Evolutionary conservation across 2,888 invertebrate species (phyloP).

Genomic region (Epinotia brunnichana): DNA sequence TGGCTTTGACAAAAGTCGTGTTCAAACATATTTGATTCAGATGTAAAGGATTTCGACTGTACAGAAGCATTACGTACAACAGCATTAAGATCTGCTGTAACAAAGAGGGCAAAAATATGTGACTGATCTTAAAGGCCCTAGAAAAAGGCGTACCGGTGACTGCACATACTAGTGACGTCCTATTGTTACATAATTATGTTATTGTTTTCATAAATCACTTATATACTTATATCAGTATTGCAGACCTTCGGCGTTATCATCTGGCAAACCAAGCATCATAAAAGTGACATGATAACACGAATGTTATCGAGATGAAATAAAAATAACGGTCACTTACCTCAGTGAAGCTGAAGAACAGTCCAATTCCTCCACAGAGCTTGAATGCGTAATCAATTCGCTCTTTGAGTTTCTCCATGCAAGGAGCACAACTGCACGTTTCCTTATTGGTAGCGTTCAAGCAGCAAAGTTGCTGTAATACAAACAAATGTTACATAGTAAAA

Average conservation of each 20-base stretch:
- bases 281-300: constrained; percentile 11
- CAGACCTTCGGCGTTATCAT: neutral
- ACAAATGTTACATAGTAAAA: neutral
- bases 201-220: neutral
- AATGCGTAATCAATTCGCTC: constrained; percentile 93
- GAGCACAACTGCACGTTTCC: constrained; percentile 85
- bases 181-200: neutral
- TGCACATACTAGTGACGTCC: no score
- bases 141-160: neutral
- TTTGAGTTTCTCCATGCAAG: constrained; percentile 89
- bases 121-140: no score
- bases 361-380: constrained; percentile 95
- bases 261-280: constrained; percentile 15
- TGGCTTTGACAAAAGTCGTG: neutral
- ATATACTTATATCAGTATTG: neutral
- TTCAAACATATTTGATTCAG: neutral
- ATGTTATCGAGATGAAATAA: constrained; percentile 12
- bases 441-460: constrained; percentile 67
- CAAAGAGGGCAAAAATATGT: no score
- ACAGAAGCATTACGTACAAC: no score
- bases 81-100: no score
- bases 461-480: constrained; percentile 80
- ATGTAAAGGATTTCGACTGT: neutral
- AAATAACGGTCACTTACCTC: constrained; percentile 86
- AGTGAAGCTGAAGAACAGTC: constrained; percentile 98